phyloP scores from a whole-genome alignment of 2,113 vertebrate species.

The Centropus unirufus region DNA sequence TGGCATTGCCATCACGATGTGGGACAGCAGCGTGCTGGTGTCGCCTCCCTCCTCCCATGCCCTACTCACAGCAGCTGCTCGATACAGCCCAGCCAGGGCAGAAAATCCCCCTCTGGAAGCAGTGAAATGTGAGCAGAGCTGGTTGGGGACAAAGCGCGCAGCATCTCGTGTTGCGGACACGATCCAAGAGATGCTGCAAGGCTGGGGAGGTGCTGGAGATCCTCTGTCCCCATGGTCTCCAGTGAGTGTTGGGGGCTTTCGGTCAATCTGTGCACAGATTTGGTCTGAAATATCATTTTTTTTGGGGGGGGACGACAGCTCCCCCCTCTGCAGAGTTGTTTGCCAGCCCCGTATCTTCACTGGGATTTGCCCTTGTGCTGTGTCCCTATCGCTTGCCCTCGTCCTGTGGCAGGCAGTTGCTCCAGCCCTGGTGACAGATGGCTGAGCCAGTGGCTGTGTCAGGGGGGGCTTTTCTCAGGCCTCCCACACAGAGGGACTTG shows the following conservation, averaged over 20 bases:
- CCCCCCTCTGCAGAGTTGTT: background rate
- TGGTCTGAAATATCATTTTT: background rate
- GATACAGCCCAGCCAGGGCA: background rate
- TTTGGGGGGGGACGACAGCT: background rate
- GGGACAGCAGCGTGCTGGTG: background rate
- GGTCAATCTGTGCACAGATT: background rate
- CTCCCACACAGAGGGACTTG: fast-evolving
- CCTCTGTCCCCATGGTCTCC: background rate
- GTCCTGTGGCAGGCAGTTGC: conserved; percentile 37
- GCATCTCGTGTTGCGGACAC: fast-evolving
- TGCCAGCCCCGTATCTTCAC: background rate
- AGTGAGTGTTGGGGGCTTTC: background rate
- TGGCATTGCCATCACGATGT: background rate
- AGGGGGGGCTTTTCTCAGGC: background rate
- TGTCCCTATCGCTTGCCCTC: background rate
- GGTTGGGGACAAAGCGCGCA: background rate
- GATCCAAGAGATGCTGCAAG: fast-evolving
- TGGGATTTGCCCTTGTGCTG: background rate
- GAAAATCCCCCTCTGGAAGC: background rate
- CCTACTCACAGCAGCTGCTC: fast-evolving
- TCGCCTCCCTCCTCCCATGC: fast-evolving
- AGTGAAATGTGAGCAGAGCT: background rate
- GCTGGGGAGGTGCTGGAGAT: background rate
- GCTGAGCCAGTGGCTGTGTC: background rate
- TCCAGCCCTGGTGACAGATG: conserved; percentile 65